These are phyloP conservation scores for Oligia latruncula DNA, from an alignment of 2,888 invertebrate genomes.

Conservation along the genomic window DNA sequence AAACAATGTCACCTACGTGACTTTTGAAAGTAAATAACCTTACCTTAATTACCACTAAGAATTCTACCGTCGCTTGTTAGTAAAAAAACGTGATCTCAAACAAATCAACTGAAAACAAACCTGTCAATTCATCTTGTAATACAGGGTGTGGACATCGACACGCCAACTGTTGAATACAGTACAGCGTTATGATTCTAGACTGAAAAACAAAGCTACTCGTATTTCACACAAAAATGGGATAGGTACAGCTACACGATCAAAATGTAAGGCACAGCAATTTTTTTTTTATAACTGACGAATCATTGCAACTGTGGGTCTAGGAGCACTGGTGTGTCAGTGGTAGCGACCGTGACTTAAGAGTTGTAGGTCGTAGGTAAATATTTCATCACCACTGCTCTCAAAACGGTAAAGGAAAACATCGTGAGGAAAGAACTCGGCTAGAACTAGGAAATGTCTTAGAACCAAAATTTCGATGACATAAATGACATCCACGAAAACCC, in stretches of 20 bases:
- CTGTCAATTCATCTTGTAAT: slow-evolving; percentile 1
- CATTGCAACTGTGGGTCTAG: neutral
- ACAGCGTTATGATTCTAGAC: too few species aligned
- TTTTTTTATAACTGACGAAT: neutral
- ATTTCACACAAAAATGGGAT: neutral
- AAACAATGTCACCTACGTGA: neutral
- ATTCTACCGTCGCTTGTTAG: neutral
- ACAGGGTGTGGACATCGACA: neutral
- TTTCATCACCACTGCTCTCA: too few species aligned
- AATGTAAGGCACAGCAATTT: neutral
- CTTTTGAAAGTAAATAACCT: neutral
- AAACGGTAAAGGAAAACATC: too few species aligned
- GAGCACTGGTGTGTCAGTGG: too few species aligned
- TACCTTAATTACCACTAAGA: neutral
- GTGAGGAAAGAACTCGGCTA: too few species aligned
- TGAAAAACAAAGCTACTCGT: too few species aligned
- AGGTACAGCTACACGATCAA: neutral
- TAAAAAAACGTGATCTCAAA: slow-evolving; percentile 35
- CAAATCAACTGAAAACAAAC: slow-evolving; percentile 3
- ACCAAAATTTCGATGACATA: too few species aligned
- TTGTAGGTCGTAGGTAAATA: too few species aligned
- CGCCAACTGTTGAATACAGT: too few species aligned
- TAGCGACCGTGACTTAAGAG: too few species aligned
- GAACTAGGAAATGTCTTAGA: too few species aligned
- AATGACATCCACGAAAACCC: too few species aligned